Base-by-base conservation (phyloP, 2,113 vertebrate genomes). In the Choloepus hoffmanni region DNA sequence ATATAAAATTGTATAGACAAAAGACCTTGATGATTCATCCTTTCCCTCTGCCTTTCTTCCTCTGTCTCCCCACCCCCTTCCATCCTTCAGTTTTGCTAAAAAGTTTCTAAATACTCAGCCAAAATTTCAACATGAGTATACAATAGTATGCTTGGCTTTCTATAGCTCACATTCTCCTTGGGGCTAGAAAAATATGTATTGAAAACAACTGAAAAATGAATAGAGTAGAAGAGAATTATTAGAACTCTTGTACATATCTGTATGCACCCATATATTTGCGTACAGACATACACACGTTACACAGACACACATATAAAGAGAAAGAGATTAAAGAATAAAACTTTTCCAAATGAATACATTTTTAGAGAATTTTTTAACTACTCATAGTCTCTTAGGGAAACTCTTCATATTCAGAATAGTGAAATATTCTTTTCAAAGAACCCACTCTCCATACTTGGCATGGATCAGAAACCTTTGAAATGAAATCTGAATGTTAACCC, bases 381-480 rank as follows among this genome's bases (percentile, higher is more conserved):
- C 2, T 90, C 74, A 68, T 93, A 74, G 50, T 92, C 43, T 73
- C 81, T 90, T 65, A 60, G 68, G 43, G 68, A 85, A 62, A 10
- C 11, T 30, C 62, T 95, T 92, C n/a, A 6, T 65, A 28, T 55
- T 82, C 68, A 77, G 92, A 48, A 90, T 14, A 53, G 40, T 90
- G 36, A 79, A 89, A 60, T 82, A 55, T 62, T 89, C 21, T 89
- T 92, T 92, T 84, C 40, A 68, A 77, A 96, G 50, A 23, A 70
- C 74, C 36, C 78, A 24, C 63, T 91, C 48, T 36, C 26, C 48
- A 50, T 7, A 65, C 70, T 86, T 78, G n/a, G 16, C 48, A 79
- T 19, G 43, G 89, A 94, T 89, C 84, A 83, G 53, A 95, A 92
- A 70, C 19, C 68, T 72, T 91, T 95, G 60, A 96, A 96, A 81